Conservation (phyloP, 92 coral and sea anemone genomes). For the Actinernus sp. region DNA sequence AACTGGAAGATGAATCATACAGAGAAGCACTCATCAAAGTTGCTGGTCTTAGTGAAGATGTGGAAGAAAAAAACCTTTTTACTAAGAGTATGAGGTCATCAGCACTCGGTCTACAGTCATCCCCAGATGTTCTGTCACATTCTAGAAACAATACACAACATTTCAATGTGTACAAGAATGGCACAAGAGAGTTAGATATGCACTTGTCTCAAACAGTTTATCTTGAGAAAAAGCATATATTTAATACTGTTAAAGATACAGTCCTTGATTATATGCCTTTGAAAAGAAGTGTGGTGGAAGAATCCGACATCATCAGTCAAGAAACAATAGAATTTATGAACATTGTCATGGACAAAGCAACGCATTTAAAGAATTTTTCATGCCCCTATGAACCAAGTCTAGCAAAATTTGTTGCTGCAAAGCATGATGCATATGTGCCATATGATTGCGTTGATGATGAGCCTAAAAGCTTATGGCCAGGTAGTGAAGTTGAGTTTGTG, state of each 20-base stretch:
- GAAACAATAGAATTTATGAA: conserved; percentile 81
- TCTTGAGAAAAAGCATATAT: conserved; percentile 68
- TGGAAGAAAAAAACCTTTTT: conserved; percentile 17
- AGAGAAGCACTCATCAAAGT: conserved; percentile 61
- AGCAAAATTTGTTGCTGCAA: conserved; percentile 85
- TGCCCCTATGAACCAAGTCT: conserved; percentile 80
- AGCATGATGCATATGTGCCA: conserved; percentile 94
- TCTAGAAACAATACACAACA: background rate
- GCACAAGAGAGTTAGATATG: background rate
- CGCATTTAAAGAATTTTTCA: conserved; percentile 86
- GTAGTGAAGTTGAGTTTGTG: conserved; percentile 76
- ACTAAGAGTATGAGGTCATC: conserved; percentile 7
- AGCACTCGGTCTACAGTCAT: background rate
- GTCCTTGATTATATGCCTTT: conserved; percentile 70
- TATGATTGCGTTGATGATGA: conserved; percentile 60
- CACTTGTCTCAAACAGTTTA: conserved; percentile 63
- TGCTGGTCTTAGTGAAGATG: conserved; percentile 37
- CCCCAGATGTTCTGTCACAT: background rate
- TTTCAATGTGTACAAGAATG: background rate
- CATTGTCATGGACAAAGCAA: conserved; percentile 85
- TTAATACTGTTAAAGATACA: conserved; percentile 49
- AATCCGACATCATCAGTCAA: conserved; percentile 12
- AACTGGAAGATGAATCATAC: conserved; percentile 71
- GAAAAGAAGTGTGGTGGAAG: conserved; percentile 11
- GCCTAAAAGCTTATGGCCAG: conserved; percentile 83